Evolutionary conservation across 2,113 vertebrate genomes (phyloP), one percentile per base, ranked within the genome.

Genomic region (Gobio gobio): DNA sequence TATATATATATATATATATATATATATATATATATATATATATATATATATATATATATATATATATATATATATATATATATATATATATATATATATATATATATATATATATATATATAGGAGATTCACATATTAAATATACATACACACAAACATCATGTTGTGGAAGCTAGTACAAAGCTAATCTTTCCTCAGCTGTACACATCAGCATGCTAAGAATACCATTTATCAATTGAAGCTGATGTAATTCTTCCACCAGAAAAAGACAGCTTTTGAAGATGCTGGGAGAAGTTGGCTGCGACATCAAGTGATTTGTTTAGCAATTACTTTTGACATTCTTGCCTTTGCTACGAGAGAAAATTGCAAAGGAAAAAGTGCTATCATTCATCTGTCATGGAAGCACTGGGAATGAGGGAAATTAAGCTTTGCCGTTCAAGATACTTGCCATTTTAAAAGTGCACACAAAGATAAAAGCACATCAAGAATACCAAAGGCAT

Each of bases 231-330:
- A 61, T 61, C 76, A 59, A 59, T 22, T 78, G 56, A 78, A 43
- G 47, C 26, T 78, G 76, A 59, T 61, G 51, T 59, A 61, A 43
- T 36, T 78, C 76, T n/a, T 61, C 54, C 56, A 16, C 3, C 66
- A 56, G 88, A 73, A 90, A 92, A 90, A 90, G 85, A 86, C 10
- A 59, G 40, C 40, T 86, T 83, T 68, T 87, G 88, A 91, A 88
- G 72, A 77, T 94, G 90, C 92, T 91, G 91, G 89, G 0, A 88
- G 58, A 73, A 91, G 77, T 70, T 91, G 88, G 86, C 82, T 61
- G 85, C 76, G 76, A 87, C 91, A 88, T 92, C 83, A 86, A 87
- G 87, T 86, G 80, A 87, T 81, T 89, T 85, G 91, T 84, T 84
- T 74, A 47, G 47, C 83, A 89, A 93, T 91, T 84, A 88, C 84